Percentiles rank a stretch among this genome's conserved stretches.
These are phyloP conservation scores for Thalassophryne amazonica DNA, from an alignment of 2,797 vertebrate species.

Conservation along the genomic window DNA sequence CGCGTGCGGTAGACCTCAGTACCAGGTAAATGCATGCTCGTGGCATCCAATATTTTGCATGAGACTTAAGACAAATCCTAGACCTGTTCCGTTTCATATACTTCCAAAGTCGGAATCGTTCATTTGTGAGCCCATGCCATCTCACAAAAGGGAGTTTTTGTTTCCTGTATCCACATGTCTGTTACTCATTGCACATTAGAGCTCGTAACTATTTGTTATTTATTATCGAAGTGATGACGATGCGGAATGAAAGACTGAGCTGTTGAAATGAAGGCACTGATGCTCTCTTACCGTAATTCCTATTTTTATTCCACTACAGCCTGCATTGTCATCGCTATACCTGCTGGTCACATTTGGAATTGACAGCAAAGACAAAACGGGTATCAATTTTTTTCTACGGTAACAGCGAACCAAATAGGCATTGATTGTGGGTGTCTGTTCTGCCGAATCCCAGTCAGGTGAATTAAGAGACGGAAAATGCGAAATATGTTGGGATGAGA, in stretches of 20 bases:
- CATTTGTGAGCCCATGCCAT: constrained; percentile 47
- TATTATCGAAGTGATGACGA: constrained; percentile 28
- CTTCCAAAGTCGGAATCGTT: constrained; percentile 40
- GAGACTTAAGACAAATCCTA: too few species aligned
- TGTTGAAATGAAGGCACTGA: constrained; percentile 45
- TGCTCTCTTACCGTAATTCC: constrained; percentile 42
- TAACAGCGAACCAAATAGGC: constrained; percentile 67
- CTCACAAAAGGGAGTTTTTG: constrained; percentile 59
- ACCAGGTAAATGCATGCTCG: constrained; percentile 79
- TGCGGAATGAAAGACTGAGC: constrained; percentile 35
- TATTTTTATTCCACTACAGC: constrained; percentile 9
- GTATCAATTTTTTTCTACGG: constrained; percentile 68
- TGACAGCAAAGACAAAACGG: constrained; percentile 65
- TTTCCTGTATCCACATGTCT: constrained; percentile 54
- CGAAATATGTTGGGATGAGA: constrained; percentile 58
- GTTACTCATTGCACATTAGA: constrained; percentile 43
- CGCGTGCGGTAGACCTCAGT: constrained; percentile 75
- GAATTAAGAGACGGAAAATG: constrained; percentile 60
- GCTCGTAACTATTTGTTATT: constrained; percentile 49
- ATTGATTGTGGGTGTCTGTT: constrained; percentile 57
- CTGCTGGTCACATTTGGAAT: constrained; percentile 44
- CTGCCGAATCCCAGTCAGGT: constrained; percentile 65
- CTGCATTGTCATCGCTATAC: constrained; percentile 38
- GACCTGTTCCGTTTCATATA: too few species aligned
- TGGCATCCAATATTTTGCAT: constrained; percentile 80